Evolutionary conservation across 2,113 vertebrate species (phyloP).

Genomic region (Marmota flaviventris): DNA sequence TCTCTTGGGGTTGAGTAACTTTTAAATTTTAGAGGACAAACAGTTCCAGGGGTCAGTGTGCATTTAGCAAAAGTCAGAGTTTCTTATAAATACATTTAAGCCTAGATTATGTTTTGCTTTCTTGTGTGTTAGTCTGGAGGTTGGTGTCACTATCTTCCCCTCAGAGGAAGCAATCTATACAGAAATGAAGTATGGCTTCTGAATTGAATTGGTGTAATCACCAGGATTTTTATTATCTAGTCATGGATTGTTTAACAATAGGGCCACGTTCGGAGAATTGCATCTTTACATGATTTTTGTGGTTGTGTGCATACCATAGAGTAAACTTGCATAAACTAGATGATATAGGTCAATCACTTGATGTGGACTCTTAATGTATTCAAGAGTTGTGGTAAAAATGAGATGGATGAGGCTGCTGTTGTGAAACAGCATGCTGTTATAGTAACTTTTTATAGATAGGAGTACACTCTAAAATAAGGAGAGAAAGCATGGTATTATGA

Average conservation of each 20-base stretch:
- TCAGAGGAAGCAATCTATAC: not conserved
- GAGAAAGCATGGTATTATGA: not conserved
- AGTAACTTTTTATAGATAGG: not conserved
- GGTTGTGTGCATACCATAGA: not conserved
- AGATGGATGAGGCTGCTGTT: not conserved
- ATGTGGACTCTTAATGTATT: not conserved
- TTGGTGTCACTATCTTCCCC: not conserved
- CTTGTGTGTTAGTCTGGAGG: not conserved
- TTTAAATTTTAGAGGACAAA: conserved; percentile 66
- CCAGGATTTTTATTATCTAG: not conserved
- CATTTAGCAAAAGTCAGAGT: conserved; percentile 54
- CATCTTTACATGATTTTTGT: not conserved
- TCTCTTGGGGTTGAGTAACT: conserved; percentile 62
- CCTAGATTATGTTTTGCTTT: not conserved
- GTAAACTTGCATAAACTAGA: not conserved
- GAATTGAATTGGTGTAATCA: not conserved
- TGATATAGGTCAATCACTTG: not conserved
- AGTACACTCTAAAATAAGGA: not conserved
- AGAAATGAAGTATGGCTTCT: not conserved
- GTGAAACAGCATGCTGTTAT: not conserved
- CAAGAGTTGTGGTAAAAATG: not conserved
- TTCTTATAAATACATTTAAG: not conserved
- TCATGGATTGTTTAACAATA: not conserved
- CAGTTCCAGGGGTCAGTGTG: conserved; percentile 53
- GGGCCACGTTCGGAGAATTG: not conserved